A percentile compares a stretch with the other conserved stretches of the same genome.
phyloP scores from a whole-genome alignment of 2,888 invertebrate species.

The Helleia helle region DNA sequence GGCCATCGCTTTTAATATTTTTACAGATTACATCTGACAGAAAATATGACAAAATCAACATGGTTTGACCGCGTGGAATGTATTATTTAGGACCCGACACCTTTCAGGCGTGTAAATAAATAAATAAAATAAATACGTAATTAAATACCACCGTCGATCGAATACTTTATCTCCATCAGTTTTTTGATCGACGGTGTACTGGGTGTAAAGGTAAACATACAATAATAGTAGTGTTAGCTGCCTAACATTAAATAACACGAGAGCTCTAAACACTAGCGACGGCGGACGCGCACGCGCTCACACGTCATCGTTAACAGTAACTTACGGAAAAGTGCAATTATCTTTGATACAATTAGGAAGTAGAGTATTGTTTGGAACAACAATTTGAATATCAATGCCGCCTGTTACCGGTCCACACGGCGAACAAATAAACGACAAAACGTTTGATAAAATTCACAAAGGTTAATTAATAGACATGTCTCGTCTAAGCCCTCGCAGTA shows the following conservation, averaged over 20 bases:
- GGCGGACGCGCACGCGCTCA: constrained; percentile 25
- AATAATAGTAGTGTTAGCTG: constrained; percentile 37
- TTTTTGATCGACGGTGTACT: constrained; percentile 21
- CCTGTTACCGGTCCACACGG: constrained; percentile 32
- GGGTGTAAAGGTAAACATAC: constrained; percentile 3
- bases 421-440: constrained; percentile 23
- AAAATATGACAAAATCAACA: constrained; percentile 45
- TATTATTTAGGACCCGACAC: constrained; percentile 66
- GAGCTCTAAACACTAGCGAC: constrained; percentile 60
- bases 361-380: not conserved
- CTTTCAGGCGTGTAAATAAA: constrained; percentile 62
- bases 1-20: constrained; percentile 47
- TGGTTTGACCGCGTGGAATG: constrained; percentile 71
- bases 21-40: constrained; percentile 59
- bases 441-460: too few species aligned
- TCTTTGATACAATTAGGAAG: constrained; percentile 9
- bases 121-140: constrained; percentile 15
- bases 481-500: not conserved
- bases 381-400: not conserved
- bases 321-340: constrained; percentile 17
- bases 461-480: too few species aligned
- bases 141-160: constrained; percentile 10
- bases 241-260: constrained; percentile 69
- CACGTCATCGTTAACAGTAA: constrained; percentile 3
- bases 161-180: not conserved